Evolutionary conservation across 2,113 vertebrate genomes (phyloP).

Genomic region (Morone saxatilis): DNA sequence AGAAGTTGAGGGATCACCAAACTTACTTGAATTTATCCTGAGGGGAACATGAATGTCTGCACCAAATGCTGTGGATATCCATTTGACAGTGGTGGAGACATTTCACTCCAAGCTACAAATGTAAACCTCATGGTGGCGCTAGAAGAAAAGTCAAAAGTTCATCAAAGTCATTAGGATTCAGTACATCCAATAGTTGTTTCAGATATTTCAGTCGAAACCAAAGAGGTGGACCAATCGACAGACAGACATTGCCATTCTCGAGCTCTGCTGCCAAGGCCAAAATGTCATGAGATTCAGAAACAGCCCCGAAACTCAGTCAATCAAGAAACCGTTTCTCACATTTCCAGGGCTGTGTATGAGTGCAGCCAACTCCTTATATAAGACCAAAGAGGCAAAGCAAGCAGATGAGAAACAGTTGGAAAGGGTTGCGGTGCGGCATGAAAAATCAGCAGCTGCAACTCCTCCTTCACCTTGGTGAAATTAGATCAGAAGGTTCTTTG

Average conservation of each 20-base stretch:
- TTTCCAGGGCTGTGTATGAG: conserved; percentile 28
- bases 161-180: neutral
- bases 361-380: conserved; percentile 42
- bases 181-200: neutral
- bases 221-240: neutral
- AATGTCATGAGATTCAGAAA: neutral
- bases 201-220: neutral
- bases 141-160: neutral
- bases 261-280: conserved; percentile 9
- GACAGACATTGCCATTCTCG: neutral
- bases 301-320: neutral
- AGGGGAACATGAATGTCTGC: neutral
- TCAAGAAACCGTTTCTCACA: conserved; percentile 12
- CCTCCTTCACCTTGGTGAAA: conserved; percentile 58
- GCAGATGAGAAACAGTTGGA: conserved; percentile 59
- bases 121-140: neutral
- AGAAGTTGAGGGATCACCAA: no score
- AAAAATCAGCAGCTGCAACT: conserved; percentile 62
- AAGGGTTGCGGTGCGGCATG: conserved; percentile 33
- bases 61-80: neutral
- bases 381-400: conserved; percentile 36
- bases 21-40: neutral
- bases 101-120: neutral
- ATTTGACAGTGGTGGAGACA: neutral
- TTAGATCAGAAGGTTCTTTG: conserved; percentile 61